Evolutionary conservation across 2,888 invertebrate genomes (phyloP).

Genomic region (Euzetes globulus): DNA sequence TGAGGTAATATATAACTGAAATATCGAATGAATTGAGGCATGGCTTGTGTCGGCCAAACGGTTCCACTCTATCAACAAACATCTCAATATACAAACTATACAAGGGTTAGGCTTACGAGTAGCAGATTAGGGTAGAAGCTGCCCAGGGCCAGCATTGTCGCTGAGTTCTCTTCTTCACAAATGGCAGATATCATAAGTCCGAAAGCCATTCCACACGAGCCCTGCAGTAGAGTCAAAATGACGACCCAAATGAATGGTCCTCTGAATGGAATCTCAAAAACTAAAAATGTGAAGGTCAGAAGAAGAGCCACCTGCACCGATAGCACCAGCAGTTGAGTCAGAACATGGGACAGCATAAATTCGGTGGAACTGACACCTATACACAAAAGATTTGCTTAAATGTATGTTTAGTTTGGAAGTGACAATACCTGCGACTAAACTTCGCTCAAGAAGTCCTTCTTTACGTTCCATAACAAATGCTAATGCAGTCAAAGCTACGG

Average conservation of each 20-base stretch:
- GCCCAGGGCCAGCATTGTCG: conserved; percentile 60
- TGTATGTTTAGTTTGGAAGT: background rate
- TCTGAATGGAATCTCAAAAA: conserved; percentile 80
- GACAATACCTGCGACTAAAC: conserved; percentile 65
- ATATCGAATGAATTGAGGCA: conserved; percentile 71
- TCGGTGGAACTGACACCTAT: conserved; percentile 59
- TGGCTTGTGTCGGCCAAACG: conserved; percentile 93
- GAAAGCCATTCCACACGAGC: conserved; percentile 91
- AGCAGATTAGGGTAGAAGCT: conserved; percentile 89
- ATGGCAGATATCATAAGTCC: conserved; percentile 51
- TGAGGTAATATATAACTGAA: conserved; percentile 67
- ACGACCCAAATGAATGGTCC: conserved; percentile 79
- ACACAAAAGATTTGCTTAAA: background rate
- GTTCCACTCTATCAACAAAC: conserved; percentile 56
- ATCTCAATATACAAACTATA: background rate
- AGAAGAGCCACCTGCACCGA: conserved; percentile 77
- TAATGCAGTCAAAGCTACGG: conserved; percentile 85
- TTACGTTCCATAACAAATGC: conserved; percentile 82
- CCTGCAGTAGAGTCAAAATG: conserved; percentile 76
- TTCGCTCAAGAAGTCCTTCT: conserved; percentile 82
- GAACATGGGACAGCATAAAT: conserved; percentile 84
- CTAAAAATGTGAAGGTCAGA: conserved; percentile 80
- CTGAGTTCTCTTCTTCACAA: conserved; percentile 40
- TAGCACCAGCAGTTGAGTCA: conserved; percentile 91
- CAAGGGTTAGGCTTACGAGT: background rate